Base-by-base conservation (phyloP, 1,140 invertebrate genomes). In the Drosophila baimaii region DNA sequence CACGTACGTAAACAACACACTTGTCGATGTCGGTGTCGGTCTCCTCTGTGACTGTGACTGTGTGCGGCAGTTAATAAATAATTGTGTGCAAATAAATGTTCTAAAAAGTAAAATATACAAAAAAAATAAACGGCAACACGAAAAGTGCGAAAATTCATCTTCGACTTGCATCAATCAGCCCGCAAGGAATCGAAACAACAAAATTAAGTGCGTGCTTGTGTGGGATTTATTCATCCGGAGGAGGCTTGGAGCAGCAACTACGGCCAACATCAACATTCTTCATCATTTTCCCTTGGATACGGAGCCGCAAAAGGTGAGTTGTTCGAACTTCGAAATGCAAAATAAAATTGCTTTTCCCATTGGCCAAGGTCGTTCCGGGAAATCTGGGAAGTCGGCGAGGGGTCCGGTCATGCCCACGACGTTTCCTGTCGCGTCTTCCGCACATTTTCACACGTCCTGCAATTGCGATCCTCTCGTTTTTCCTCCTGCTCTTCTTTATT, bases 391-490 rank as follows among this genome's bases (percentile, higher is more conserved):
- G 51, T 27, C 59, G 33, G 31, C 23, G 10, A 37, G 51, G 23
- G 47, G 47, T 52, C 59, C 33, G n/a, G 47, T 52, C 56, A 44
- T 55, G 47, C 49, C 76, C 73, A 76, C 73, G 63, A 72, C 73
- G 66, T 77, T 84, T 84, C 81, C 81, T 84, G 77, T 54, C 31
- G 31, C 31, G 13, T 84, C 81, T 77, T 80, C 77, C 77, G 66
- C 62, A 71, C 79, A 85, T 82, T 86, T 82, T 76, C 83, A 82
- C 79, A 88, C 79, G 75, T 86, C 49, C 63, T 74, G 65, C 83
- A 89, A 83, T 86, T 86, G 82, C 83, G 79, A 83, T 88, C 56
- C 47, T 59, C 51, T 21, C 23, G 35, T 17, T 77, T 76, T 49
- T 56, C 21, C 10, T 13, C 15, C 41, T n/a, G n/a, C 29, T 43